These are phyloP conservation scores for Gasteruption jaculator DNA, from an alignment of 2,888 invertebrate genomes.

Conservation along the genomic window DNA sequence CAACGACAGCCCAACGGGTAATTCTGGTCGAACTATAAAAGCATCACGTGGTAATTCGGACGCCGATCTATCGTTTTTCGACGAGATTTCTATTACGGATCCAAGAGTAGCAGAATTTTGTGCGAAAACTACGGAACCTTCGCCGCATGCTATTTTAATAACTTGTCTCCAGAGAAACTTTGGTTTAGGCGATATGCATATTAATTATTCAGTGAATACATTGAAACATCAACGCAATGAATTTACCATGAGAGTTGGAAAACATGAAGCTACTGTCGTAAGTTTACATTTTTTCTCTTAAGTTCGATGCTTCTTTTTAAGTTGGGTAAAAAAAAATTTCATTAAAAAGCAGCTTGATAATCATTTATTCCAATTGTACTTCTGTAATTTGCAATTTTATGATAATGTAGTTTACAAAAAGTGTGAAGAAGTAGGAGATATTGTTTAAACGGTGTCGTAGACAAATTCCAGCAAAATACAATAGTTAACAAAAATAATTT, in stretches of 20 bases:
- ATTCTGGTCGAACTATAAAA: constrained; percentile 45
- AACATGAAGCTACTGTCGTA: constrained; percentile 79
- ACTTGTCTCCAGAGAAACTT: constrained; percentile 91
- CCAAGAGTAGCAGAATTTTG: constrained; percentile 92
- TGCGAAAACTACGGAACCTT: constrained; percentile 92
- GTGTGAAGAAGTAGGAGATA: too few relatives aligned
- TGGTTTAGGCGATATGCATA: constrained; percentile 84
- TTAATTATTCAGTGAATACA: constrained; percentile 81
- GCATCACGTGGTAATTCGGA: constrained; percentile 45
- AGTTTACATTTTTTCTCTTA: constrained; percentile 28
- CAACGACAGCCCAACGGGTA: constrained; percentile 51
- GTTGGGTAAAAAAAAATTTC: not conserved
- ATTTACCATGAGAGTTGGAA: constrained; percentile 91
- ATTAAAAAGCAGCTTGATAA: too few relatives aligned
- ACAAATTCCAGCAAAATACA: too few relatives aligned
- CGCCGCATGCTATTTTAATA: constrained; percentile 88
- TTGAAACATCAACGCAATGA: constrained; percentile 88
- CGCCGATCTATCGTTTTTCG: constrained; percentile 65
- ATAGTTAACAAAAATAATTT: too few relatives aligned
- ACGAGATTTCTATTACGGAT: constrained; percentile 90
- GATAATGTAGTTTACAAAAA: not conserved
- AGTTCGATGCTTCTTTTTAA: constrained; percentile 58
- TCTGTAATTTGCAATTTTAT: not conserved
- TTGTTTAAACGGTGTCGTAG: too few relatives aligned
- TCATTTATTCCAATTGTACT: not conserved